These are phyloP conservation scores for Parasteatoda tepidariorum DNA, from an alignment of 1,140 invertebrate species.

Conservation along the genomic window DNA sequence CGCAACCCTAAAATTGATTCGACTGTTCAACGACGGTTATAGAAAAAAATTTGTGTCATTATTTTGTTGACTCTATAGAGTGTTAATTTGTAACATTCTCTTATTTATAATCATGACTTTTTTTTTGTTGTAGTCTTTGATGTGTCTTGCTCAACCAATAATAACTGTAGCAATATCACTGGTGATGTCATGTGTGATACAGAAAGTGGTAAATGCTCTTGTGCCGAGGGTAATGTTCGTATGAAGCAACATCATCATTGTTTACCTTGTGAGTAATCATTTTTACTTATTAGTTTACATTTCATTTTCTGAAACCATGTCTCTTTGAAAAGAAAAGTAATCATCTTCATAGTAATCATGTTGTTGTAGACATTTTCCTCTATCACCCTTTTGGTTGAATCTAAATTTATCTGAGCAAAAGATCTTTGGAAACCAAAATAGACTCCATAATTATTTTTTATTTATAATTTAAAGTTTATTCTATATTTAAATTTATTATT, in stretches of 20 bases:
- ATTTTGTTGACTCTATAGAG: neutral
- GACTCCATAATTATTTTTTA: too few species aligned
- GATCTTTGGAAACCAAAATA: too few species aligned
- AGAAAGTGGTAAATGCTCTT: constrained; percentile 47
- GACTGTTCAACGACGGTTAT: neutral
- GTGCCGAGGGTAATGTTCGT: constrained; percentile 55
- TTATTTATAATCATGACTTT: neutral
- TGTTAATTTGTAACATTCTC: neutral
- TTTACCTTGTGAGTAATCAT: constrained; percentile 30
- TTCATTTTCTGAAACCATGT: neutral
- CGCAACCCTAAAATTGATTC: neutral
- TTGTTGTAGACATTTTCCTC: too few species aligned
- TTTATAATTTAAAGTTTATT: too few species aligned
- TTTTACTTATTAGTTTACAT: neutral
- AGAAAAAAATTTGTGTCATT: neutral
- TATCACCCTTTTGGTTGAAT: too few species aligned
- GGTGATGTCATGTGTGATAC: constrained; percentile 55
- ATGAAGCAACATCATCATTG: constrained; percentile 53
- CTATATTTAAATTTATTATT: too few species aligned
- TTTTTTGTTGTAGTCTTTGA: constrained; percentile 28
- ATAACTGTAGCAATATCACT: constrained; percentile 55
- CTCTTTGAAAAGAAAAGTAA: too few species aligned
- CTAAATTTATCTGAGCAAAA: too few species aligned
- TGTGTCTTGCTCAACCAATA: constrained; percentile 33
- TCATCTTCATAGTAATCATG: too few species aligned